These are phyloP conservation scores for Protula sp. DNA, from an alignment of 2,888 invertebrate genomes.

Conservation along the genomic window DNA sequence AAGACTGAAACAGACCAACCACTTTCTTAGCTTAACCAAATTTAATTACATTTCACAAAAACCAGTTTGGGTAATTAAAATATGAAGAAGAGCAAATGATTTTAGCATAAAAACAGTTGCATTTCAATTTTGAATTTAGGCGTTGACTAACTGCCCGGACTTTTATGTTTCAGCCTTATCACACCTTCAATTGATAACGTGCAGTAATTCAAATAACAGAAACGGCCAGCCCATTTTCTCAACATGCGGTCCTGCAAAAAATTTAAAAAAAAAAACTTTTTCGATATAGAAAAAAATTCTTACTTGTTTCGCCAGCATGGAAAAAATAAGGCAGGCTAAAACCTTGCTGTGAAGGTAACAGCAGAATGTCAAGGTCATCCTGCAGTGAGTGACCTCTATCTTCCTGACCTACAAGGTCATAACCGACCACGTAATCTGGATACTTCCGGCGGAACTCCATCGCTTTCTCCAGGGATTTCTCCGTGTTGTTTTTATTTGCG, in stretches of 20 bases:
- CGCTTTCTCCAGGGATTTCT: conserved; percentile 14
- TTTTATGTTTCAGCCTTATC: no score
- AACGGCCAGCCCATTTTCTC: no score
- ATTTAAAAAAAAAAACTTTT: no score
- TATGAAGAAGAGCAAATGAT: no score
- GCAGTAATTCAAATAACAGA: no score
- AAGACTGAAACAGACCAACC: no score
- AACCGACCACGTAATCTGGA: conserved; percentile 41
- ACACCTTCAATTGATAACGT: no score
- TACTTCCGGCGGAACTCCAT: conserved; percentile 26
- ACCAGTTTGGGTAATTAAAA: no score
- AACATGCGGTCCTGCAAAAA: no score
- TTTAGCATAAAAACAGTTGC: not conserved
- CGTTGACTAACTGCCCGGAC: no score
- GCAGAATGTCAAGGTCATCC: conserved; percentile 34
- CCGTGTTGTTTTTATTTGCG: not conserved
- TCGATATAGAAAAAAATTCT: not conserved
- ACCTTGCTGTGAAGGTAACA: conserved; percentile 31
- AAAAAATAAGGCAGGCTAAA: conserved; percentile 44
- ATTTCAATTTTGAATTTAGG: not conserved
- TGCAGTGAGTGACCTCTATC: conserved; percentile 34
- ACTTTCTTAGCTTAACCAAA: no score
- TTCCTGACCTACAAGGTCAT: conserved; percentile 47
- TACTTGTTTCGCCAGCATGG: conserved; percentile 51
- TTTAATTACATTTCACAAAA: no score